phyloP scores from a whole-genome alignment of 2,888 invertebrate species.

The Aricia artaxerxes region DNA sequence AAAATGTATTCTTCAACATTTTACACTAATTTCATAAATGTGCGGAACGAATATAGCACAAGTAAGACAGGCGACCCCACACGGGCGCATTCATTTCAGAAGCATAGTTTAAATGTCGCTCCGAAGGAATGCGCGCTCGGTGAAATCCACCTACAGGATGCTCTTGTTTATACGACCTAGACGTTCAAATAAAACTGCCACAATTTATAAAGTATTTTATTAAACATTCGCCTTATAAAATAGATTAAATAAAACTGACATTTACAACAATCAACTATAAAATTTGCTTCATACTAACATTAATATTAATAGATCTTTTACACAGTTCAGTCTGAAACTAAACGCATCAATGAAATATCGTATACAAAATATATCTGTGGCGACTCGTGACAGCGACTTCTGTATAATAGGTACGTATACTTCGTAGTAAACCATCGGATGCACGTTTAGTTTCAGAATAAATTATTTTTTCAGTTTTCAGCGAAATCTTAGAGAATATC shows the following conservation, averaged over 20 bases:
- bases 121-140: constrained; percentile 52
- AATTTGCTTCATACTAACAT: constrained; percentile 71
- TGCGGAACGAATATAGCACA: background rate
- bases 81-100: constrained; percentile 39
- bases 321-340: constrained; percentile 36
- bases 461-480: constrained; percentile 20
- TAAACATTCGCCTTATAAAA: constrained; percentile 79
- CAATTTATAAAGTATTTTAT: constrained; percentile 78
- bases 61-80: constrained; percentile 27
- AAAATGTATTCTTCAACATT: background rate
- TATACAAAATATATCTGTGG: constrained; percentile 6
- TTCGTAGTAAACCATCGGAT: background rate
- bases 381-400: background rate
- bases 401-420: constrained; percentile 17
- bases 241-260: constrained; percentile 79
- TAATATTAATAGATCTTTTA: constrained; percentile 58
- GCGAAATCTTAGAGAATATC: constrained; percentile 49
- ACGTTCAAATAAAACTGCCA: constrained; percentile 47
- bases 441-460: constrained; percentile 6
- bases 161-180: constrained; percentile 1
- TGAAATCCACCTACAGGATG: constrained; percentile 23
- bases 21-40: constrained; percentile 5
- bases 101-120: constrained; percentile 58
- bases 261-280: constrained; percentile 80
- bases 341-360: background rate